These are phyloP conservation scores for Drosophila subquinaria DNA, from an alignment of 2,888 invertebrate genomes.

Conservation along the genomic window DNA sequence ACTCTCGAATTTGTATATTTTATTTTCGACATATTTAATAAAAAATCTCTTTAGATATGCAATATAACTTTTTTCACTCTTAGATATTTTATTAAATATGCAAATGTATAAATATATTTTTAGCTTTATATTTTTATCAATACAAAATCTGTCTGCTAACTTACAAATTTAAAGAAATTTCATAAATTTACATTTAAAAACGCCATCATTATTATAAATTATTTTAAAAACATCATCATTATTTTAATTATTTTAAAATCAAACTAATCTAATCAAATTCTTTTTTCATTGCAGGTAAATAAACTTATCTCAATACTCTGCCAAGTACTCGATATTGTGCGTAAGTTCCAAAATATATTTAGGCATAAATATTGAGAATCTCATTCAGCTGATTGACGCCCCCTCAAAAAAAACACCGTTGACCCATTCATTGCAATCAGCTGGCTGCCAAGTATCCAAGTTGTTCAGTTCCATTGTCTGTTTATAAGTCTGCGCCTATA, in stretches of 20 bases:
- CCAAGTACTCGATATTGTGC: conserved; percentile 3
- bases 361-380: conserved; percentile 4
- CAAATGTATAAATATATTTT: too few species aligned
- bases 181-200: background rate
- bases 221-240: background rate
- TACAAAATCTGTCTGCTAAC: background rate
- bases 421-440: conserved; percentile 54
- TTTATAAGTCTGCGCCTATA: conserved; percentile 53
- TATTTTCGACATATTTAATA: too few species aligned
- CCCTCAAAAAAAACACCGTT: conserved; percentile 13
- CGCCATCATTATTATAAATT: background rate
- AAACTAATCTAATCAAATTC: background rate
- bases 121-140: too few species aligned
- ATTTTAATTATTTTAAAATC: background rate
- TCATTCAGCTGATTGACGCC: conserved; percentile 22
- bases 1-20: too few species aligned
- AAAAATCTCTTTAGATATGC: too few species aligned
- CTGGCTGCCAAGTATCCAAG: conserved; percentile 16
- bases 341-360: conserved; percentile 47
- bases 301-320: background rate
- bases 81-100: too few species aligned
- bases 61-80: too few species aligned
- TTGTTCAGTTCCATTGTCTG: conserved; percentile 23
- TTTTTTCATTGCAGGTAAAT: conserved; percentile 62
- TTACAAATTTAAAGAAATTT: background rate